These are phyloP conservation scores for Stramonita haemastoma DNA, from an alignment of 2,888 invertebrate genomes.

Conservation along the genomic window DNA sequence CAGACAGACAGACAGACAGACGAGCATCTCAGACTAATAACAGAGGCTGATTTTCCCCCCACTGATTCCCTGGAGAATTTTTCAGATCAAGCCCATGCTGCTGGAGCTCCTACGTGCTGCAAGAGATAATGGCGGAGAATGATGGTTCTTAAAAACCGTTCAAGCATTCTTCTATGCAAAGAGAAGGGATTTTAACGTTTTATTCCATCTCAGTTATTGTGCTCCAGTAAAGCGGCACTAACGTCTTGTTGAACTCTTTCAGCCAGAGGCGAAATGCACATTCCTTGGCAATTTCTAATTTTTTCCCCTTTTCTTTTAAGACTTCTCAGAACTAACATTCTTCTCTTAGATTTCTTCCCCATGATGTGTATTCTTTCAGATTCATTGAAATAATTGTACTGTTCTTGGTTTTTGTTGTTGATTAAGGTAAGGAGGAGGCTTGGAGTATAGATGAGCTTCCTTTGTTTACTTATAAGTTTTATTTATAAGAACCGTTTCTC, in stretches of 20 bases:
- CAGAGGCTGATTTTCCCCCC: slow-evolving; percentile 15
- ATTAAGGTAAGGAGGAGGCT: not conserved
- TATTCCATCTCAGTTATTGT: slow-evolving; percentile 24
- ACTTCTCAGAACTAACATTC: not conserved
- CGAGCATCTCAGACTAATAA: too few species aligned
- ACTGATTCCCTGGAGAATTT: slow-evolving; percentile 15
- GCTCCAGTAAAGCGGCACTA: slow-evolving; percentile 21
- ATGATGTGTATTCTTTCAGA: not conserved
- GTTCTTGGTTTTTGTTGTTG: not conserved
- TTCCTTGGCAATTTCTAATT: slow-evolving; percentile 33
- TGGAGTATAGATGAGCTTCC: not conserved
- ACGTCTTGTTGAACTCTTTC: not conserved
- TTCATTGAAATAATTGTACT: not conserved
- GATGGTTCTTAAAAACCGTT: slow-evolving; percentile 17
- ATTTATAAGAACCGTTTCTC: not conserved
- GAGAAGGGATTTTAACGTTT: slow-evolving; percentile 34
- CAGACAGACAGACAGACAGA: slow-evolving; percentile 26
- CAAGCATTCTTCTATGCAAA: slow-evolving; percentile 10
- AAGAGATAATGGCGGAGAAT: not conserved
- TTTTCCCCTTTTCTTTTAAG: not conserved
- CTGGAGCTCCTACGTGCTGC: slow-evolving; percentile 31
- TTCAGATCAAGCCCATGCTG: slow-evolving; percentile 27
- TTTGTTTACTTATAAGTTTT: not conserved
- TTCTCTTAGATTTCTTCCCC: not conserved
- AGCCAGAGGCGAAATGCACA: not conserved